Conservation (phyloP, 1,140 invertebrate genomes). For the Coboldia fuscipes region DNA sequence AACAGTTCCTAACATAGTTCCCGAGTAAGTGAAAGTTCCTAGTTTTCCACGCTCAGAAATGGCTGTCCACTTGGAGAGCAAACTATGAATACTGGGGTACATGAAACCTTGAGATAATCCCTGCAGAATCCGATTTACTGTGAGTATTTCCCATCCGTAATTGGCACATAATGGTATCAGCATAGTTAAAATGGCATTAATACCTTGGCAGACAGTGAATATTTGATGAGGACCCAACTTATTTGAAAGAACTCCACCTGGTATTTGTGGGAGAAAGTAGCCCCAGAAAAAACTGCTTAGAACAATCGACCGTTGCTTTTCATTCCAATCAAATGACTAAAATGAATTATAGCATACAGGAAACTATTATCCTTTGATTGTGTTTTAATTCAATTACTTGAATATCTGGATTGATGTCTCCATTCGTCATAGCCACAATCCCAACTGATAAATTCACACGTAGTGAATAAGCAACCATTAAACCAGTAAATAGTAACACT, state of each 20-base stretch:
- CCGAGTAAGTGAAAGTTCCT: slow-evolving; percentile 34
- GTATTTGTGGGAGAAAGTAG: slow-evolving; percentile 30
- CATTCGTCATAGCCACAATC: not conserved
- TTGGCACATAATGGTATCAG: slow-evolving; percentile 21
- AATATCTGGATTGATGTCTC: not conserved
- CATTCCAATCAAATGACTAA: too few relatives aligned
- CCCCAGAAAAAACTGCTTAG: slow-evolving; percentile 46
- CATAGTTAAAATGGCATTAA: slow-evolving; percentile 19
- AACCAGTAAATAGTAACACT: not conserved
- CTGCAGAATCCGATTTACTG: slow-evolving; percentile 40
- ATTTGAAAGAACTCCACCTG: slow-evolving; percentile 42
- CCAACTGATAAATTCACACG: not conserved
- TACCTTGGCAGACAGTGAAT: slow-evolving; percentile 28
- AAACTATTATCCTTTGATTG: too few relatives aligned
- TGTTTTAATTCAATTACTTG: too few relatives aligned
- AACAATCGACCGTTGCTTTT: slow-evolving; percentile 25
- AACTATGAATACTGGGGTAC: slow-evolving; percentile 52
- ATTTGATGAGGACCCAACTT: slow-evolving; percentile 39
- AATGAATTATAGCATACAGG: too few relatives aligned
- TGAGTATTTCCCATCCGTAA: slow-evolving; percentile 28
- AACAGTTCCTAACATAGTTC: slow-evolving; percentile 50
- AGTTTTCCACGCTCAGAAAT: slow-evolving; percentile 30
- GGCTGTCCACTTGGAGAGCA: slow-evolving; percentile 24
- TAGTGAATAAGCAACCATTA: not conserved
- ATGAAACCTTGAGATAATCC: slow-evolving; percentile 62